Percentiles rank a stretch among this genome's conserved stretches.
These are phyloP conservation scores for Stenotaenia linearis DNA, from an alignment of 2,888 invertebrate species.

Conservation along the genomic window DNA sequence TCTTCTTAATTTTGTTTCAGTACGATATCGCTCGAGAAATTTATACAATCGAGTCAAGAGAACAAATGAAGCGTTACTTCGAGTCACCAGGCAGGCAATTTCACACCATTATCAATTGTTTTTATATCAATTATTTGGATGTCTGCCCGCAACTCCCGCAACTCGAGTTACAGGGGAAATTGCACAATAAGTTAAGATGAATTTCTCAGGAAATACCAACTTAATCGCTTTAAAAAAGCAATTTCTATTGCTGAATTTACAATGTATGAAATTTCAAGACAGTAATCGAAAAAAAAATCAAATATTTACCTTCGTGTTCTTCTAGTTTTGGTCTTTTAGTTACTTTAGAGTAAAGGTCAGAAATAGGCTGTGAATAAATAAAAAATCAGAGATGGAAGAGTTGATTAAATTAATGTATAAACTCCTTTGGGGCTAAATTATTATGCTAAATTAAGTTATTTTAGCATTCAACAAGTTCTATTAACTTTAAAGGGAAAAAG, in stretches of 20 bases:
- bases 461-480: background rate
- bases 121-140: background rate
- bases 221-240: background rate
- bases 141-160: background rate
- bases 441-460: background rate
- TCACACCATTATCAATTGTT: background rate
- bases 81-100: background rate
- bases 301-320: conserved; percentile 8
- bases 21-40: background rate
- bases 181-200: background rate
- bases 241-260: too few relatives aligned
- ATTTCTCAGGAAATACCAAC: background rate
- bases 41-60: background rate
- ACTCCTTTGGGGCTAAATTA: background rate
- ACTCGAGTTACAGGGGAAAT: background rate
- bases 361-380: background rate
- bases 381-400: background rate
- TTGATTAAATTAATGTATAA: background rate
- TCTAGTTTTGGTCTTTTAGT: background rate
- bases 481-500: background rate
- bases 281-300: too few relatives aligned
- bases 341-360: background rate
- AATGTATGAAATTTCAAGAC: too few relatives aligned
- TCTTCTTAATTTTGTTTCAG: background rate
- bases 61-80: background rate